phyloP scores from a whole-genome alignment of 2,888 invertebrate genomes.

The Eudemis profundana region DNA sequence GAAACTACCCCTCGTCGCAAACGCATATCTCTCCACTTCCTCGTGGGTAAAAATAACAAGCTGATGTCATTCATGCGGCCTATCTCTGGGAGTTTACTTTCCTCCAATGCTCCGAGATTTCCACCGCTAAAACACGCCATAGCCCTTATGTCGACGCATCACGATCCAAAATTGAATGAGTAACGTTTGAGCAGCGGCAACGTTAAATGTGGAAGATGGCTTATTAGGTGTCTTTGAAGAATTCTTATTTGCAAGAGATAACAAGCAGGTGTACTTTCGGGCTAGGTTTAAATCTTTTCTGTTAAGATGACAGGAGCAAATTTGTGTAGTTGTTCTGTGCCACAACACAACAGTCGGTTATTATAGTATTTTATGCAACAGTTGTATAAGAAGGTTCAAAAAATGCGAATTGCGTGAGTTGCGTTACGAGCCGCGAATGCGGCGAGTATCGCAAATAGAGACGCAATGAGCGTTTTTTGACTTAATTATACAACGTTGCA shows the following conservation, averaged over 20 bases:
- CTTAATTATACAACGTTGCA: no score
- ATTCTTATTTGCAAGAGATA: slow-evolving; percentile 32
- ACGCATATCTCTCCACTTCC: not conserved
- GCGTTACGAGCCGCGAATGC: no score
- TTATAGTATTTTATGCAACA: no score
- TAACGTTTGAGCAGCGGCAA: not conserved
- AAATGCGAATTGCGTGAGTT: no score
- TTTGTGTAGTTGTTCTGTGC: no score
- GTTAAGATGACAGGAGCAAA: not conserved
- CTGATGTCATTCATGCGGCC: slow-evolving; percentile 26
- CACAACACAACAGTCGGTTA: not conserved
- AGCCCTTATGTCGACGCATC: not conserved
- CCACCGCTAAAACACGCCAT: not conserved
- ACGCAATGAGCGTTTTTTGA: no score
- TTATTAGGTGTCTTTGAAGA: slow-evolving; percentile 36
- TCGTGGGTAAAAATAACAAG: slow-evolving; percentile 36
- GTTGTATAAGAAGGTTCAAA: no score
- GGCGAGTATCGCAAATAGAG: no score
- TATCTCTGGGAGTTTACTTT: slow-evolving; percentile 32
- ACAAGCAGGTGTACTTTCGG: slow-evolving; percentile 22
- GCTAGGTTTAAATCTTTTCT: not conserved
- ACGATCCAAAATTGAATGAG: slow-evolving; percentile 20
- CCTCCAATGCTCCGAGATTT: not conserved
- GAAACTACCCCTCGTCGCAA: not conserved
- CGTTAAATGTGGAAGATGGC: slow-evolving; percentile 11